A percentile compares a stretch with the other conserved stretches of the same genome.
phyloP scores from a whole-genome alignment of 1,140 invertebrate genomes.

The Chrysomallon squamiferum region DNA sequence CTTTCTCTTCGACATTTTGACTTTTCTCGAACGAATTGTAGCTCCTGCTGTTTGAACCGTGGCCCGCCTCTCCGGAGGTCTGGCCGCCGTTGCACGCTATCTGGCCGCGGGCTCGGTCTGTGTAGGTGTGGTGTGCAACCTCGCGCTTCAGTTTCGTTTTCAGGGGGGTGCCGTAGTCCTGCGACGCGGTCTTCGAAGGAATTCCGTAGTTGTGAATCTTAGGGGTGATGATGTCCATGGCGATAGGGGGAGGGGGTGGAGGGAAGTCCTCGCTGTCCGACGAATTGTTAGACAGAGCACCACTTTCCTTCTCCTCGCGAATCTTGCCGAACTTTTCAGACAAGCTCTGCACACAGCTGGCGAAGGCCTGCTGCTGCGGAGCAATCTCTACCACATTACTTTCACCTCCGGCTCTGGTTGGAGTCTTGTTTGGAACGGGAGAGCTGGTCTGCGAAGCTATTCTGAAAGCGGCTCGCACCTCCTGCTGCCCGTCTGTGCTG shows the following conservation, averaged over 20 bases:
- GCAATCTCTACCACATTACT: neutral
- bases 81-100: no score
- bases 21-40: neutral
- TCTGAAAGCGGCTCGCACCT: neutral
- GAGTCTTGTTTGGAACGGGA: neutral
- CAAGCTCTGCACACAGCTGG: slow-evolving; percentile 64
- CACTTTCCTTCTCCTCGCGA: slow-evolving; percentile 30
- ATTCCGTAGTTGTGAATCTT: slow-evolving; percentile 59
- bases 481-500: neutral
- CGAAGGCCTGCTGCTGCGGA: slow-evolving; percentile 59
- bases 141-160: slow-evolving; percentile 11
- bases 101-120: no score
- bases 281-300: slow-evolving; percentile 33
- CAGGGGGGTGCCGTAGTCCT: slow-evolving; percentile 22
- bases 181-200: slow-evolving; percentile 29
- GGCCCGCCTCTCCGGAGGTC: neutral
- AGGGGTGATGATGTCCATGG: slow-evolving; percentile 59
- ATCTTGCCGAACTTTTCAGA: slow-evolving; percentile 61
- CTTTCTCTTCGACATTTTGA: neutral
- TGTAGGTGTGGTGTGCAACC: no score
- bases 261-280: slow-evolving; percentile 64
- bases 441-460: slow-evolving; percentile 1
- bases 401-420: neutral
- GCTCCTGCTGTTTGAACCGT: neutral
- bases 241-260: slow-evolving; percentile 64